phyloP scores from a whole-genome alignment of 2,888 invertebrate genomes.

The Apamea anceps region DNA sequence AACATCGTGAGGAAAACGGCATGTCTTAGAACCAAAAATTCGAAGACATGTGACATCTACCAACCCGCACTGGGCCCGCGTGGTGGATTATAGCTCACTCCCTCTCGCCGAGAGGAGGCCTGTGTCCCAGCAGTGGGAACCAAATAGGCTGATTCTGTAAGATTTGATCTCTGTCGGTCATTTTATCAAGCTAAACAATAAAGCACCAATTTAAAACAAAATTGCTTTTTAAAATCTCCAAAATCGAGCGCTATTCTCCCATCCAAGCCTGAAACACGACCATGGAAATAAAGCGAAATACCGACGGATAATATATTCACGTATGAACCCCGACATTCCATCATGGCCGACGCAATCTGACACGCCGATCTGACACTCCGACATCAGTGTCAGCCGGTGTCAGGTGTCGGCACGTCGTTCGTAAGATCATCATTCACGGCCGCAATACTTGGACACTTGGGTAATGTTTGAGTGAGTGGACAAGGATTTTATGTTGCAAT shows the following conservation, averaged over 20 bases:
- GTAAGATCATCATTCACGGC: conserved; percentile 57
- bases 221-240: neutral
- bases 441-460: conserved; percentile 37
- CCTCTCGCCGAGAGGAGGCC: no score
- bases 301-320: conserved; percentile 42
- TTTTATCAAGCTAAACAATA: neutral
- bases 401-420: conserved; percentile 51
- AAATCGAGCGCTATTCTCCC: neutral
- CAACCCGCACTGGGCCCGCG: no score
- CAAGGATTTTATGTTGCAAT: conserved; percentile 35
- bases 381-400: conserved; percentile 51
- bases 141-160: no score
- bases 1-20: no score
- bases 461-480: conserved; percentile 32
- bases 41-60: no score
- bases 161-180: neutral
- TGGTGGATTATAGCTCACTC: no score
- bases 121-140: no score
- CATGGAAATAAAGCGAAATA: conserved; percentile 23
- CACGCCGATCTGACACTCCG: conserved; percentile 54
- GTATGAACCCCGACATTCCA: conserved; percentile 35
- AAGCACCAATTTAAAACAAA: neutral
- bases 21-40: no score
- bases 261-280: conserved; percentile 6
- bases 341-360: conserved; percentile 56